Evolutionary conservation across 2,113 vertebrate species (phyloP), one percentile per base, ranked within the genome.

Genomic region (Rostratula benghalensis): DNA sequence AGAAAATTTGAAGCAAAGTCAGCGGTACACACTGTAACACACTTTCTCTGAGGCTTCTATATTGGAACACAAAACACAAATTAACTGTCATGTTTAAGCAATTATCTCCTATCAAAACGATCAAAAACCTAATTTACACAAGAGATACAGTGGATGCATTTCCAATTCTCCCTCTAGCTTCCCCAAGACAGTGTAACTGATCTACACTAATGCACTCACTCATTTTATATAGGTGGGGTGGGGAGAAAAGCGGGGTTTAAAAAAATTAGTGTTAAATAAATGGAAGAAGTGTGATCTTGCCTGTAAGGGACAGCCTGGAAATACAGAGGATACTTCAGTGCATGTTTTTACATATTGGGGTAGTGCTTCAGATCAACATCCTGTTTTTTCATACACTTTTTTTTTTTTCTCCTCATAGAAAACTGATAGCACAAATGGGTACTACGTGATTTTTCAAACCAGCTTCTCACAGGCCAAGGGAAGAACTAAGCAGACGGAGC

Each of bases 71-170:
- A 96, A 90, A 93, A 89, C 90, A 92, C 56, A 96, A 95, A 96
- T 87, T 92, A 81, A 90, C 45, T 78, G 78, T 94, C 88, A 89
- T 92, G 68, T 95, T 96, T 93, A 93, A 96, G 94, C 89, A 96
- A 95, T 95, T 96, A 96, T 89, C 60, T 78, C 87, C 91, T 94
- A 93, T 56, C 85, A 86, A 90, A 95, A 94, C 31, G 11, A 95
- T 86, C 79, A 92, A 95, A 96, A 92, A 35, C 39, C 65, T 76
- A 91, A 89, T 96, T 95, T 95, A 94, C 87, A 94, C 56, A 87
- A 41, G 78, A 93, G 67, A 92, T 94, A 80, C n/a, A 81, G 75
- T 8, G 33, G 64, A 89, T 77, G 33, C 41, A 39, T 95, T 97
- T 93, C 69, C 86, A 89, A 37, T 60, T 91, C 86, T 41, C 65